phyloP scores from a whole-genome alignment of 2,113 vertebrate genomes.

The Pterocles gutturalis region DNA sequence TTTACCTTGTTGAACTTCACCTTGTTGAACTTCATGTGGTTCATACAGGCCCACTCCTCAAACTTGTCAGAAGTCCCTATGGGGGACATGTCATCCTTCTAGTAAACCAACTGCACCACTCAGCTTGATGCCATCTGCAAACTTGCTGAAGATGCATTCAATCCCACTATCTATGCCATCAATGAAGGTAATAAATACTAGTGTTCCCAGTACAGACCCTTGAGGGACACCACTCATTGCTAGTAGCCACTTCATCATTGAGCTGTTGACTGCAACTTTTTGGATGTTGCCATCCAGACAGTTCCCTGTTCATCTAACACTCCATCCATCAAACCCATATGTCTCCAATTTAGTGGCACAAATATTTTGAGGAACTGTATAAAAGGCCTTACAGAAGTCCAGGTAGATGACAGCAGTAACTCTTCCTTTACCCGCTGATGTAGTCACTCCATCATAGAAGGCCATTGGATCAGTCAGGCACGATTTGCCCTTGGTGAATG shows the following conservation, averaged over 20 bases:
- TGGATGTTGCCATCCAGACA: not conserved
- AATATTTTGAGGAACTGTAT: not conserved
- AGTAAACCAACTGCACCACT: not conserved
- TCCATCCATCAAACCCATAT: not conserved
- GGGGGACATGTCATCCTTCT: not conserved
- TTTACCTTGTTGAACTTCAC: too few relatives aligned
- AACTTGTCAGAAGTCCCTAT: not conserved
- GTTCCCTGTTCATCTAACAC: not conserved
- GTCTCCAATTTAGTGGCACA: not conserved
- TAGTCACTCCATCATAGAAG: not conserved
- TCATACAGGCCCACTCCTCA: too few relatives aligned
- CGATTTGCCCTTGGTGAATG: not conserved
- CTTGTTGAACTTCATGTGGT: too few relatives aligned
- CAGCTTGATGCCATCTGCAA: not conserved
- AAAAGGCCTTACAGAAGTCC: not conserved
- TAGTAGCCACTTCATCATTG: not conserved
- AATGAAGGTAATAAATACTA: not conserved
- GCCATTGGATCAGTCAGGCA: not conserved
- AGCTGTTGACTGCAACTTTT: not conserved
- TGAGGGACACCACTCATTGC: not conserved
- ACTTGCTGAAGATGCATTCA: not conserved
- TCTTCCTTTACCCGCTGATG: not conserved
- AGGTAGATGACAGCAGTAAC: not conserved
- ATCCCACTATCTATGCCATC: not conserved
- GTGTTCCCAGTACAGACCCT: not conserved